phyloP scores from a whole-genome alignment of 2,888 invertebrate genomes.

The Mythimna vitellina region DNA sequence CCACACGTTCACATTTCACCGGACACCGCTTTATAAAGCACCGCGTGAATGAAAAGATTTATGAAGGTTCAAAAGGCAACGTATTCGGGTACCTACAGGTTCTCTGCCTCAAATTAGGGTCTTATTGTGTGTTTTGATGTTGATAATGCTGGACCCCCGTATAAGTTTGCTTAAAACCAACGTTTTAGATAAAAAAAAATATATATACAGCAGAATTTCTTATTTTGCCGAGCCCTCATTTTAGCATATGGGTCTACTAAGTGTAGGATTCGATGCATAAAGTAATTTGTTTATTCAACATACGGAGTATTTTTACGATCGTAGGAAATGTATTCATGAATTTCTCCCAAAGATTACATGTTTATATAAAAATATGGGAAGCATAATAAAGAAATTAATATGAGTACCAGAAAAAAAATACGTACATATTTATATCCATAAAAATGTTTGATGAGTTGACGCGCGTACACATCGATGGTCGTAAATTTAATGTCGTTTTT shows the following conservation, averaged over 20 bases:
- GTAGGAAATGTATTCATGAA: slow-evolving; percentile 66
- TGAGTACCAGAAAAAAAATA: slow-evolving; percentile 61
- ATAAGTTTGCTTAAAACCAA: slow-evolving; percentile 26
- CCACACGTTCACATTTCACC: slow-evolving; percentile 60
- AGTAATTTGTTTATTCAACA: slow-evolving; percentile 63
- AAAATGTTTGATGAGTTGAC: slow-evolving; percentile 67
- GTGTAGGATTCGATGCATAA: slow-evolving; percentile 59
- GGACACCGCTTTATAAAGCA: slow-evolving; percentile 54
- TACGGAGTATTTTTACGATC: slow-evolving; percentile 63
- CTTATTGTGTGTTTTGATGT: slow-evolving; percentile 40
- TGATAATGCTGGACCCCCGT: slow-evolving; percentile 22
- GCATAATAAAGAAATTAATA: slow-evolving; percentile 68
- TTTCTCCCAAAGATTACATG: slow-evolving; percentile 66
- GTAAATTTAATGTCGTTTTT: slow-evolving; percentile 74
- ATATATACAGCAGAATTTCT: slow-evolving; percentile 25
- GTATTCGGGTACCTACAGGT: slow-evolving; percentile 29
- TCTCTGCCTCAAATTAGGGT: slow-evolving; percentile 52
- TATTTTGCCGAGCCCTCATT: slow-evolving; percentile 27
- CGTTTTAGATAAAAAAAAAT: slow-evolving; percentile 31
- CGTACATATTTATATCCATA: slow-evolving; percentile 67
- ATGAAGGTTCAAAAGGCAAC: slow-evolving; percentile 52
- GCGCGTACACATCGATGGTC: slow-evolving; percentile 67
- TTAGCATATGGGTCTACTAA: slow-evolving; percentile 51
- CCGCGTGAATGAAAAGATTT: slow-evolving; percentile 56
- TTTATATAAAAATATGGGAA: slow-evolving; percentile 65